Percentiles rank a stretch among this genome's conserved stretches.
phyloP scores from a whole-genome alignment of 1,140 invertebrate species.

The Drosophila erecta region DNA sequence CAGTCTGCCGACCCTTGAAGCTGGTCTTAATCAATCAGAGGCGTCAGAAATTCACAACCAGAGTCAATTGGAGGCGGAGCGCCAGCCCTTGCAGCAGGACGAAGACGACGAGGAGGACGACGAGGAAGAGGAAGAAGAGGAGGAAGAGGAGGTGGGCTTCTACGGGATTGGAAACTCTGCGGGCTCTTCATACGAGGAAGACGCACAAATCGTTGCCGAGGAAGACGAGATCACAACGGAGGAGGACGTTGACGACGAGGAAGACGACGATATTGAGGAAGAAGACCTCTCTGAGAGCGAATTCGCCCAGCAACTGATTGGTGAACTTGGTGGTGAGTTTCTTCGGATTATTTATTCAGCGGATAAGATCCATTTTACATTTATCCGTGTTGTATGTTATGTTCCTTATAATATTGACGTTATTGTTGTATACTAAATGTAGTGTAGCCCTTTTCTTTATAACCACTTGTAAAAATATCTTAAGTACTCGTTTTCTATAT shows the following conservation, averaged over 20 bases:
- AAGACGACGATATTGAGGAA: constrained; percentile 71
- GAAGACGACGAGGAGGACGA: constrained; percentile 61
- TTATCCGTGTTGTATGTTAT: constrained; percentile 12
- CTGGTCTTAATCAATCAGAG: constrained; percentile 10
- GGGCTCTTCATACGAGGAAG: constrained; percentile 74
- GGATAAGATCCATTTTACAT: constrained; percentile 4
- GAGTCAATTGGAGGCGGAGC: constrained; percentile 24
- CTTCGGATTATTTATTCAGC: neutral
- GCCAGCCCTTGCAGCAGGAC: constrained; percentile 44
- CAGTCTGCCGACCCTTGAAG: constrained; percentile 11
- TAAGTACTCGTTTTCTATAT: neutral
- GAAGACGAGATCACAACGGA: constrained; percentile 78
- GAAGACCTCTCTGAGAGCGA: constrained; percentile 75
- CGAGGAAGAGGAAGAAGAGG: constrained; percentile 62
- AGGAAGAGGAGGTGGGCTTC: constrained; percentile 68
- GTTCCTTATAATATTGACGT: constrained; percentile 25
- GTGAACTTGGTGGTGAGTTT: constrained; percentile 77
- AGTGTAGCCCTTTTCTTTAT: neutral
- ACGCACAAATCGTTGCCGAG: constrained; percentile 75
- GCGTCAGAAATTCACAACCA: constrained; percentile 4
- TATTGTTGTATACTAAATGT: neutral
- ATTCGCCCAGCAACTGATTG: constrained; percentile 73
- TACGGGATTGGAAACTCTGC: constrained; percentile 73
- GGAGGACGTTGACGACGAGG: constrained; percentile 72
- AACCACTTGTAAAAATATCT: constrained; percentile 4